Evolutionary conservation across 2,797 vertebrate species (phyloP).

Genomic region (Microctenopoma stevenorrisi): DNA sequence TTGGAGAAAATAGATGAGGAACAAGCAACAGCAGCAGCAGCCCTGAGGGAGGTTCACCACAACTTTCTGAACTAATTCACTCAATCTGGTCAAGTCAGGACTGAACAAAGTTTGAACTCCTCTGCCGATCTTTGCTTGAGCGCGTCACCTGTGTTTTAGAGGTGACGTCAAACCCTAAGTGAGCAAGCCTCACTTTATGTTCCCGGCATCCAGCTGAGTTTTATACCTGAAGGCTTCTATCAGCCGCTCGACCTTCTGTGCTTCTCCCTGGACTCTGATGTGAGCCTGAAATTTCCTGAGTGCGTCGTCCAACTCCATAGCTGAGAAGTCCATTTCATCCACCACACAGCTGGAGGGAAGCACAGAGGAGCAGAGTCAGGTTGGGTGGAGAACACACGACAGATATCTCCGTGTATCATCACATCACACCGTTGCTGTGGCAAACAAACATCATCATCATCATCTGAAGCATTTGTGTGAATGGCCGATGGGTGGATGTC

Average conservation of each 20-base stretch:
- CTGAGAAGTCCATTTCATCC: constrained; percentile 97
- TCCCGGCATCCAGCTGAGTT: not conserved
- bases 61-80: constrained; percentile 27
- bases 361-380: constrained; percentile 1
- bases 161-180: constrained; percentile 16
- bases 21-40: constrained; percentile 46
- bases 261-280: constrained; percentile 96
- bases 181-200: not conserved
- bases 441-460: not conserved
- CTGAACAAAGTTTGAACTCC: constrained; percentile 23
- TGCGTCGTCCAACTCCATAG: constrained; percentile 96
- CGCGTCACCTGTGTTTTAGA: constrained; percentile 29
- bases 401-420: not conserved
- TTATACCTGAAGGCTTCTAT: constrained; percentile 95
- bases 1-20: constrained; percentile 50
- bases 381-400: not conserved
- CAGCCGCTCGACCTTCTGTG: constrained; percentile 96
- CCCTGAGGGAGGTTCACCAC: constrained; percentile 20
- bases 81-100: not conserved
- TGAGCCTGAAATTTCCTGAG: constrained; percentile 98
- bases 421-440: not conserved
- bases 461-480: constrained; percentile 3
- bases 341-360: constrained; percentile 90
- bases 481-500: not conserved
- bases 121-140: not conserved